Percentiles rank a stretch among this genome's conserved stretches.
Conservation (phyloP, 2,888 invertebrate genomes). For the Gymnosoma rotundatum region DNA sequence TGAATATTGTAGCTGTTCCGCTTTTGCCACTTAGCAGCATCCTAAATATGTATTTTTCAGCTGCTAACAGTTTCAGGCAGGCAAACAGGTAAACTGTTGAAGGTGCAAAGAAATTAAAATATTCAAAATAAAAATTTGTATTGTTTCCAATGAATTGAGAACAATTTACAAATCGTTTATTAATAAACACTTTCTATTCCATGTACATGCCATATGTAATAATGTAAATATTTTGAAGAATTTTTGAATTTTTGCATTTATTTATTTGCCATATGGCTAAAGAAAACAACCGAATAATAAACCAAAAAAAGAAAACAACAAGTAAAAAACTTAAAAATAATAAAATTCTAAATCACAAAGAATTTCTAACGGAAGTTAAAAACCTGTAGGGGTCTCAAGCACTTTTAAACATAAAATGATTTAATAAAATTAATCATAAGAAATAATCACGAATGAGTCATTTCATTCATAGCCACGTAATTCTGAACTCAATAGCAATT, state of each 20-base stretch:
- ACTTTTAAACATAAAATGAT: neutral
- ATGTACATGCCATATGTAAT: neutral
- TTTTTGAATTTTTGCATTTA: constrained; percentile 26
- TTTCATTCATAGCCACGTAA: neutral
- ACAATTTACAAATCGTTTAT: constrained; percentile 56
- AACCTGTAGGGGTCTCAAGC: neutral
- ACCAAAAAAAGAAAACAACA: constrained; percentile 1
- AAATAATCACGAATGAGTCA: neutral
- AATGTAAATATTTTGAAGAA: neutral
- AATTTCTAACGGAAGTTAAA: constrained; percentile 11
- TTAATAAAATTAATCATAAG: neutral
- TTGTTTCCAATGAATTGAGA: constrained; percentile 51
- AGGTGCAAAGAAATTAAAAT: neutral
- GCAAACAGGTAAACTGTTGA: neutral
- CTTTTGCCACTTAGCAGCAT: neutral
- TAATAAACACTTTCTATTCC: constrained; percentile 53
- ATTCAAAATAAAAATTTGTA: constrained; percentile 2
- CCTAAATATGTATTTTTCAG: neutral
- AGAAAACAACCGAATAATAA: neutral
- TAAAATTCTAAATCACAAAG: neutral
- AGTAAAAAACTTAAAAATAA: neutral
- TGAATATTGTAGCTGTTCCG: neutral
- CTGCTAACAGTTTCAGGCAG: neutral
- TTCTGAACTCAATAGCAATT: neutral
- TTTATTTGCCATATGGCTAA: constrained; percentile 38